A percentile compares a stretch with the other conserved stretches of the same genome.
phyloP scores from a whole-genome alignment of 2,113 vertebrate species.

The Paratilapia polleni region DNA sequence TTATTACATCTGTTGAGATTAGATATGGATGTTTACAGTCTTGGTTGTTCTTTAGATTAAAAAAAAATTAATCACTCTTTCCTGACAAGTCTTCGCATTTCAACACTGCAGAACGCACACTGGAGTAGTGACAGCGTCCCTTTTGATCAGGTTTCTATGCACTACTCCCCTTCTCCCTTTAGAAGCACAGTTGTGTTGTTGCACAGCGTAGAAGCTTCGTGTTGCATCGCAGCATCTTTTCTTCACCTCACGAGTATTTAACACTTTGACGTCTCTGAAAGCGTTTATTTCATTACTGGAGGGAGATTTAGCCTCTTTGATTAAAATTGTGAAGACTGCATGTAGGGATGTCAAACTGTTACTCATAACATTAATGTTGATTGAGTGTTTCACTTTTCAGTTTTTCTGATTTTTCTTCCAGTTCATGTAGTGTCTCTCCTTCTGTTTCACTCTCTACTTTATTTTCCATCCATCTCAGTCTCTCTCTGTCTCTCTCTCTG shows the following conservation, averaged over 20 bases:
- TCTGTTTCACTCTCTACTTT: background rate
- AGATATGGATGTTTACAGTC: slow-evolving; percentile 3
- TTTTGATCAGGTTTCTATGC: slow-evolving; percentile 18
- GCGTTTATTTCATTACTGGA: background rate
- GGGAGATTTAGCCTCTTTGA: background rate
- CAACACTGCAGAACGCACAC: slow-evolving; percentile 7
- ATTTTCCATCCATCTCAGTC: background rate
- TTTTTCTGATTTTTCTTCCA: slow-evolving; percentile 59
- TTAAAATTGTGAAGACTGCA: background rate
- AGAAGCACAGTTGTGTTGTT: slow-evolving; percentile 7
- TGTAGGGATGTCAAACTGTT: slow-evolving; percentile 71
- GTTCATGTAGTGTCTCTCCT: slow-evolving; percentile 44
- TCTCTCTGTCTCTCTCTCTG: slow-evolving; percentile 30
- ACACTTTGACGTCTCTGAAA: slow-evolving; percentile 73
- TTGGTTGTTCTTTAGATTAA: background rate
- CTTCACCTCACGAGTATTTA: slow-evolving; percentile 55
- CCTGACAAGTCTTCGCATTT: slow-evolving; percentile 14
- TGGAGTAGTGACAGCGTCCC: slow-evolving; percentile 5
- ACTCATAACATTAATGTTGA: slow-evolving; percentile 65
- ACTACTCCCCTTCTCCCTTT: background rate
- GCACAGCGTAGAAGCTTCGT: slow-evolving; percentile 7
- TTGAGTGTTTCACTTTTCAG: slow-evolving; percentile 62
- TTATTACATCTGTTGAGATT: slow-evolving; percentile 17
- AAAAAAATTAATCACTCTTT: slow-evolving; percentile 15
- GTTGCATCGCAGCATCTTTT: slow-evolving; percentile 52